Conservation (phyloP, 2,888 invertebrate species). For the Gortyna flavago region DNA sequence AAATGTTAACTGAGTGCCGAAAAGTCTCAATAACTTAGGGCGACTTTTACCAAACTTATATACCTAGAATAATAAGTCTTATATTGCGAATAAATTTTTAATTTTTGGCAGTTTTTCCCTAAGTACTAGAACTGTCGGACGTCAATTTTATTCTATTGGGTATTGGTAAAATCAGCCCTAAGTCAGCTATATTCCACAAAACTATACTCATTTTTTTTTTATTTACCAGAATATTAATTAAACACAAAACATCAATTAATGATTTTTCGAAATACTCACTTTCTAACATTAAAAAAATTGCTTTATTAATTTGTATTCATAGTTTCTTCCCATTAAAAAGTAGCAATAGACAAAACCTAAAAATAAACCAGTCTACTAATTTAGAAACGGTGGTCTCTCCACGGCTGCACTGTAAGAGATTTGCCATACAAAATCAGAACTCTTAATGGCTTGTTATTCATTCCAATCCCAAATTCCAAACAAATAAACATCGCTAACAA, state of each 20-base stretch:
- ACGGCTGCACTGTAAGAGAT: not conserved
- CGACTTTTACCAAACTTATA: no score
- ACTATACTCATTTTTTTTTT: not conserved
- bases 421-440: not conserved
- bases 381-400: not conserved
- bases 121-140: no score
- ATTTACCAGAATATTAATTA: not conserved
- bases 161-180: no score
- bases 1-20: not conserved
- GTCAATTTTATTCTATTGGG: no score
- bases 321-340: not conserved
- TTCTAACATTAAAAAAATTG: no score
- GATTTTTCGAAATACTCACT: not conserved
- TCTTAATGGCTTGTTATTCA: not conserved
- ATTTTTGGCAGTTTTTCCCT: no score
- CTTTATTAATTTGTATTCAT: not conserved
- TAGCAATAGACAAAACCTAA: not conserved
- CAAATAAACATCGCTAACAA: conserved; percentile 20
- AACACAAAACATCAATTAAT: not conserved
- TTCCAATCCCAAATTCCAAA: not conserved
- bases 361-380: not conserved
- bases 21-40: no score
- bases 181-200: not conserved
- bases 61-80: no score
- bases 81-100: no score